Evolutionary conservation across 2,888 invertebrate genomes (phyloP).

Genomic region (Drosophila paramelanica): DNA sequence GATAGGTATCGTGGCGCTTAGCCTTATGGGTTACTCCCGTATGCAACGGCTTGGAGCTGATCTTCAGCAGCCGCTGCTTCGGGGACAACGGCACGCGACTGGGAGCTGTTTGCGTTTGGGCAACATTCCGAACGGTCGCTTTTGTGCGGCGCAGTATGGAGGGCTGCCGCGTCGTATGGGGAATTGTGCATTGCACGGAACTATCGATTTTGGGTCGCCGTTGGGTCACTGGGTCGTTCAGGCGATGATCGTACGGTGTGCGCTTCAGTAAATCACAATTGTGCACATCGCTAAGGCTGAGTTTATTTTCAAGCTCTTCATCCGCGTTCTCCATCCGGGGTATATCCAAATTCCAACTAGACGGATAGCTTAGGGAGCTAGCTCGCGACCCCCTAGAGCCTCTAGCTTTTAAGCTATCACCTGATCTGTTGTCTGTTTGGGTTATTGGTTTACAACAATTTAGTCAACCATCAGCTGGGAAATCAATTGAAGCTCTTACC

Average conservation of each 20-base stretch:
- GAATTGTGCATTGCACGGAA: conserved; percentile 26
- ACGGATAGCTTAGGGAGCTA: conserved; percentile 58
- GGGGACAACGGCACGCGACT: not conserved
- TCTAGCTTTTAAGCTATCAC: conserved; percentile 21
- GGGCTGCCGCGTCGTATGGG: not conserved
- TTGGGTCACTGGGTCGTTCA: conserved; percentile 4
- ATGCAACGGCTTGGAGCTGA: not conserved
- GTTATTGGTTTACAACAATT: too few relatives aligned
- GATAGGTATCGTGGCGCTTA: too few relatives aligned
- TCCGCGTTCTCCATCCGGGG: not conserved
- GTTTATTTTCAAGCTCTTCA: not conserved
- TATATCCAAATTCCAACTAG: conserved; percentile 47
- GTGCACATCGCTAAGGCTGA: conserved; percentile 22
- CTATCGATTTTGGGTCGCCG: not conserved
- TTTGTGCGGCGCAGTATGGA: not conserved
- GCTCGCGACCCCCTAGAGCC: conserved; percentile 28
- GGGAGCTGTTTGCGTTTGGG: conserved; percentile 5
- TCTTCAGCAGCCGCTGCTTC: not conserved
- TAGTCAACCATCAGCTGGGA: too few relatives aligned
- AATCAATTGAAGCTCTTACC: too few relatives aligned
- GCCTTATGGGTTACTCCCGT: not conserved
- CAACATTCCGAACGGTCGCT: not conserved
- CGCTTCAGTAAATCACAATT: conserved; percentile 39
- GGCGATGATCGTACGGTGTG: conserved; percentile 31
- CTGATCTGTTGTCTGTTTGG: conserved; percentile 24